Percentiles rank a stretch among this genome's conserved stretches.
These are phyloP conservation scores for Apostichopus japonicus DNA, from an alignment of 35 echinoderm and acorn worm species.

Conservation along the genomic window DNA sequence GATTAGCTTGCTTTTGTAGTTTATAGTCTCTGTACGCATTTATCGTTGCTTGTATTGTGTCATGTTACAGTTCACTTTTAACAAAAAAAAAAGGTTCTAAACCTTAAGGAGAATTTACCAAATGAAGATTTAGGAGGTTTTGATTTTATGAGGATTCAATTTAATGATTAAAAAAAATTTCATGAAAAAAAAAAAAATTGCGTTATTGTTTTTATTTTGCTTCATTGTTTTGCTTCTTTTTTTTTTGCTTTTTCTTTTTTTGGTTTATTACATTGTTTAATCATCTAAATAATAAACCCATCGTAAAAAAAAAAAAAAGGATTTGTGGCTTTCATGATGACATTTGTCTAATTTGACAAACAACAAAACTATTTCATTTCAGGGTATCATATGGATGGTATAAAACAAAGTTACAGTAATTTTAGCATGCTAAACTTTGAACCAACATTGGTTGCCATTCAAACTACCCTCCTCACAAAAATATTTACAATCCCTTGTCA, in stretches of 20 bases:
- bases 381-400: no score
- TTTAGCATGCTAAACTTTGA: no score
- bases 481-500: no score
- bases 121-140: slow-evolving; percentile 36
- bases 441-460: no score
- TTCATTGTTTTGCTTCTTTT: neutral
- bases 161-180: slow-evolving; percentile 41
- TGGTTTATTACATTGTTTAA: no score
- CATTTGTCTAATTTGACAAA: no score
- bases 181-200: slow-evolving; percentile 19
- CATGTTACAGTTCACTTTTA: slow-evolving; percentile 29
- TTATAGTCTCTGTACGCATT: slow-evolving; percentile 28
- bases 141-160: slow-evolving; percentile 57
- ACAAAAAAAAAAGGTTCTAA: slow-evolving; percentile 21
- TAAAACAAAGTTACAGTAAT: no score
- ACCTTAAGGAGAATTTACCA: slow-evolving; percentile 45
- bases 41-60: slow-evolving; percentile 52
- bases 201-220: slow-evolving; percentile 4
- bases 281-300: no score
- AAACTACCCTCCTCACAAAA: no score
- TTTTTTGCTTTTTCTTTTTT: neutral
- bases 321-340: no score
- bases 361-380: no score
- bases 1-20: slow-evolving; percentile 46
- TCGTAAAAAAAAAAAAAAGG: no score